Conservation (phyloP, 2,113 vertebrate genomes). For the Ancistrus triradiatus region DNA sequence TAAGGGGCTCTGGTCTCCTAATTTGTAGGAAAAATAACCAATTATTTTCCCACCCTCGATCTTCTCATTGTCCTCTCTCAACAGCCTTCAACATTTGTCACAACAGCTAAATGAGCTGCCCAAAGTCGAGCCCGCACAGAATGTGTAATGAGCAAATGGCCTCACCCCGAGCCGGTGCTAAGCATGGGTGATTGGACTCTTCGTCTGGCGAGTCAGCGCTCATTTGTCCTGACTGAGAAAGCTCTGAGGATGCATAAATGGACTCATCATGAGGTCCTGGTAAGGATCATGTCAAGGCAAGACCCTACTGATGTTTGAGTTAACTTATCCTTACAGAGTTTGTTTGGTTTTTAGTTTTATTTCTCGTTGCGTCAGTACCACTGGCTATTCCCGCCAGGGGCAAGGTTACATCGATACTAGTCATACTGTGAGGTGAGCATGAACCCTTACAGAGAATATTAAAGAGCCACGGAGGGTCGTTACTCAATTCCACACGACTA, state of each 20-base stretch:
- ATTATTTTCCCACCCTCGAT: background rate
- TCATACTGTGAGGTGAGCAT: slow-evolving; percentile 23
- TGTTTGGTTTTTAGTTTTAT: no score
- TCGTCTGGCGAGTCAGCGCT: background rate
- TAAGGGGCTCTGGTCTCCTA: no score
- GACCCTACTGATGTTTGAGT: background rate
- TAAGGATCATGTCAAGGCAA: background rate
- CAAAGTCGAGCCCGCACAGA: background rate
- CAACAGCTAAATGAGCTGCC: background rate
- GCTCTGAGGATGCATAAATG: slow-evolving; percentile 20
- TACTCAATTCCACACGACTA: slow-evolving; percentile 24
- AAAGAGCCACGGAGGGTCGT: slow-evolving; percentile 10
- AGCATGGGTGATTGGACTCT: slow-evolving; percentile 19
- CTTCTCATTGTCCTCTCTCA: background rate
- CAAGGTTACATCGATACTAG: no score
- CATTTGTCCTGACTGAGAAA: background rate
- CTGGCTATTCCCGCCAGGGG: slow-evolving; percentile 14
- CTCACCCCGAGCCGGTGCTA: background rate
- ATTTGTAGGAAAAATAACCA: no score
- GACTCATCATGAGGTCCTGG: background rate
- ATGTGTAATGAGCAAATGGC: background rate
- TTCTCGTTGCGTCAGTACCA: no score
- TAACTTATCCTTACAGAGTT: background rate
- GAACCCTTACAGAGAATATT: no score
- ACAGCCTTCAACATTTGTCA: background rate